Percentiles rank a stretch among this genome's conserved stretches.
Evolutionary conservation across 2,113 vertebrate genomes (phyloP).

Genomic region (Paralichthys olivaceus): DNA sequence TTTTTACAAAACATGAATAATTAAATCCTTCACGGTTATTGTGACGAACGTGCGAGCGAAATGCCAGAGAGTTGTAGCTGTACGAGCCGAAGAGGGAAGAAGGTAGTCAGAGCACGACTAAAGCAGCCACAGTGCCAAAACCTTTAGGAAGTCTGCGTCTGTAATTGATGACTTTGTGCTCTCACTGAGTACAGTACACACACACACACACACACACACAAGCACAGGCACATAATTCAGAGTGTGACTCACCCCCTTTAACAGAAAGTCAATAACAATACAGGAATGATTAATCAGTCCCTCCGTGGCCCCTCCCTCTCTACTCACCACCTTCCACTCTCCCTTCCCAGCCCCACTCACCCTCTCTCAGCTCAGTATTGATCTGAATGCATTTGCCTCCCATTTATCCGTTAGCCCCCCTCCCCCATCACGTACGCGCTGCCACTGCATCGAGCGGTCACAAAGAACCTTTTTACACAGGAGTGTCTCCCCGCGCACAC

Average conservation of each 20-base stretch:
- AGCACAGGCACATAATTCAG: conserved; percentile 70
- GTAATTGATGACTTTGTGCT: conserved; percentile 78
- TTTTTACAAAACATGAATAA: conserved; percentile 60
- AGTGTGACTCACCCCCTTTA: conserved; percentile 80
- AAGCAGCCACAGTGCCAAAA: conserved; percentile 32
- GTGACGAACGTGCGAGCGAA: conserved; percentile 58
- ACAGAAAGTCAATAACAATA: conserved; percentile 85
- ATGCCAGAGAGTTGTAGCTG: conserved; percentile 28
- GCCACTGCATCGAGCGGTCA: conserved; percentile 74
- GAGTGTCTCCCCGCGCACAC: conserved; percentile 44
- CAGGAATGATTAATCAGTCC: conserved; percentile 84
- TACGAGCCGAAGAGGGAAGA: conserved; percentile 15
- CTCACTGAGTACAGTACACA: conserved; percentile 52
- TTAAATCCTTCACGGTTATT: conserved; percentile 53
- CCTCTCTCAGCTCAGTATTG: conserved; percentile 81
- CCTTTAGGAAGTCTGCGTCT: conserved; percentile 52
- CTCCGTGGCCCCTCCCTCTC: conserved; percentile 66
- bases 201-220: conserved; percentile 31
- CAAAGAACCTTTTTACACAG: conserved; percentile 75
- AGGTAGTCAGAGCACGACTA: conserved; percentile 15
- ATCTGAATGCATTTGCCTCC: conserved; percentile 86
- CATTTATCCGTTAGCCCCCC: conserved; percentile 77
- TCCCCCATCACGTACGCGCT: conserved; percentile 54
- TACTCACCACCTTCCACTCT: conserved; percentile 66
- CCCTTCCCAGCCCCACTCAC: conserved; percentile 64